Evolutionary conservation across 2,888 invertebrate genomes (phyloP).

Genomic region (Oscheius onirici): DNA sequence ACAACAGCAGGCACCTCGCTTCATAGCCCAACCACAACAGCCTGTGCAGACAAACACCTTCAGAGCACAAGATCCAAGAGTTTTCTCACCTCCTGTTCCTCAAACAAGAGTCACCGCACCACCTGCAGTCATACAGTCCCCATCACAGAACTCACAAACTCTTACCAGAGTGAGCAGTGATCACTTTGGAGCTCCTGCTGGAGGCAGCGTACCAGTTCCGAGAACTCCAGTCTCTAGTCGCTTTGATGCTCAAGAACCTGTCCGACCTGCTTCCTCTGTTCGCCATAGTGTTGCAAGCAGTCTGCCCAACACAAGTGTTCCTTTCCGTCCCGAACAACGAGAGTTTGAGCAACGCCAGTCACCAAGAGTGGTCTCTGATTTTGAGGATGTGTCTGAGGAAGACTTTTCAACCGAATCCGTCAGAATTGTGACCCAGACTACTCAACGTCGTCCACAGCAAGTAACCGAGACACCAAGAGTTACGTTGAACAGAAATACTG

Average conservation of each 20-base stretch:
- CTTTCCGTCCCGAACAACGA: too few species aligned
- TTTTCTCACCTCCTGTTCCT: neutral
- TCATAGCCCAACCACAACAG: too few species aligned
- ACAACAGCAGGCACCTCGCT: neutral
- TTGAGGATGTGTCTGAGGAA: neutral
- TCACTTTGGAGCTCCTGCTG: neutral
- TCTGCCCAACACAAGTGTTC: neutral
- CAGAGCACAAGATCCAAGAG: neutral
- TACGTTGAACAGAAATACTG: neutral
- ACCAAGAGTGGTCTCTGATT: neutral
- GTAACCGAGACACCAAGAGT: neutral
- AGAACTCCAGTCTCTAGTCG: too few species aligned
- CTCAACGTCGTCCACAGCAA: neutral
- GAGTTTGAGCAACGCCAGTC: neutral
- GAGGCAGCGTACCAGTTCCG: too few species aligned
- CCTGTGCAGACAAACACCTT: too few species aligned
- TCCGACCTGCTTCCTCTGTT: neutral
- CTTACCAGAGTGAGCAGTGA: neutral
- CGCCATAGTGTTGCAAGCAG: neutral
- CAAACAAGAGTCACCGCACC: neutral
- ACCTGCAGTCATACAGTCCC: neutral
- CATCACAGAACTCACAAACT: neutral
- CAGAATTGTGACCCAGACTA: conserved; percentile 2
- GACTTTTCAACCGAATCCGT: neutral
- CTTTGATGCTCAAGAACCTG: neutral